Evolutionary conservation across 2,113 vertebrate genomes (phyloP).

Genomic region (Leptosomus discolor): DNA sequence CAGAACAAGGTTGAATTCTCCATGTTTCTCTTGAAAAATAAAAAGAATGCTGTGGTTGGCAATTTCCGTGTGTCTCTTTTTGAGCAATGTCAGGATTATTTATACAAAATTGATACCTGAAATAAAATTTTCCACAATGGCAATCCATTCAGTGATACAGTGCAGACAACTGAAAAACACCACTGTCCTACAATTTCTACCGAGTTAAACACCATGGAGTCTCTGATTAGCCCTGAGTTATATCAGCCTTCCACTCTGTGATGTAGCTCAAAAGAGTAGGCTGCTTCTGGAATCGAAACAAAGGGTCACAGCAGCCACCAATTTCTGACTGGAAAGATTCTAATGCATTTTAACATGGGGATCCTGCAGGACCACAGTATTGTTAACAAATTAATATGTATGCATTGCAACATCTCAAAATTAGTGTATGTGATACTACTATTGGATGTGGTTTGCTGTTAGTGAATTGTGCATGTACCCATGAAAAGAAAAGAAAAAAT

Average conservation of each 20-base stretch:
- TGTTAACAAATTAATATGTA: slow-evolving; percentile 64
- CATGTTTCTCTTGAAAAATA: slow-evolving; percentile 61
- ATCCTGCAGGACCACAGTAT: slow-evolving; percentile 49
- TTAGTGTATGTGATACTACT: slow-evolving; percentile 68
- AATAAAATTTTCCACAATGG: slow-evolving; percentile 15
- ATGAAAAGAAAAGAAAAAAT: not conserved
- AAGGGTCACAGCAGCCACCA: not conserved
- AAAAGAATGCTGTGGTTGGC: slow-evolving; percentile 59
- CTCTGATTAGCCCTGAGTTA: not conserved
- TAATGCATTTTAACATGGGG: not conserved
- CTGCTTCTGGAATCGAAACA: not conserved
- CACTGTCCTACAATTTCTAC: not conserved
- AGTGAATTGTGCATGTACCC: slow-evolving; percentile 76
- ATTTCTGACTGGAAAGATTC: not conserved
- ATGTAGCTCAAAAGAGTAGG: not conserved
- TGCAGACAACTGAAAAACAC: slow-evolving; percentile 27
- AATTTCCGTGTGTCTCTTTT: slow-evolving; percentile 39
- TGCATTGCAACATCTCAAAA: slow-evolving; percentile 70
- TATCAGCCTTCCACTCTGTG: not conserved
- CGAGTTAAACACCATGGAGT: not conserved
- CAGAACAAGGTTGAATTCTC: slow-evolving; percentile 67
- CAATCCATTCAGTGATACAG: slow-evolving; percentile 30
- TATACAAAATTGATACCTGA: slow-evolving; percentile 25
- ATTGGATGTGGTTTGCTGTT: slow-evolving; percentile 72
- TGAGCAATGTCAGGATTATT: slow-evolving; percentile 43